Evolutionary conservation across 2,113 vertebrate species (phyloP), one percentile per base, ranked within the genome.

Genomic region (Anthoscopus minutus): DNA sequence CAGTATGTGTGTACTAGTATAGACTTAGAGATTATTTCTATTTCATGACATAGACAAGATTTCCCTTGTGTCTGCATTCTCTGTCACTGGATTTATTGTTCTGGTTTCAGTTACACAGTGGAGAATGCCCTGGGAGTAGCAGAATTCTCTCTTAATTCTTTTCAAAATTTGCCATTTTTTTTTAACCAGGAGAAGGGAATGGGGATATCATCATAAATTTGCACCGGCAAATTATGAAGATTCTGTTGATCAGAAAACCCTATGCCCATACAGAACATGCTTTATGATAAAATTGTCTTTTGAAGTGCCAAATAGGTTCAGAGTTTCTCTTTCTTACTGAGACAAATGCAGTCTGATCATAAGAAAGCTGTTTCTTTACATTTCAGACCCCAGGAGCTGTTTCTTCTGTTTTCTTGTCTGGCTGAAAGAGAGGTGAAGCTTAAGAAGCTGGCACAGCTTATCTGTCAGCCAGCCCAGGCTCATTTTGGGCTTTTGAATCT

Each of bases 341-440:
- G 35, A 15, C 27, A 37, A 16, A 61, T 0, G 1, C 65, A 71
- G 0, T 86, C 4, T 0, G 62, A 47, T 37, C 33, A 16, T 30
- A 12, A 42, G 60, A 35, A 84, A 47, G 50, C 40, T 53, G 4
- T 38, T 92, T 58, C 28, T 66, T 87, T 72, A 31, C 8, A 28
- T 45, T 86, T 82, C 38, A 62, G 2, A 33, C 21, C 12, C 53
- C 22, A 31, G 48, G 40, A 60, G 1, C 22, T 69, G 83, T 54
- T 72, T 19, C 10, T 81, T 57, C 44, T 73, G 18, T 84, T 69
- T 56, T 50, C 40, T 65, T 48, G 5, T 70, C 51, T 89, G 73
- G 4, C 31, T 62, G 66, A 31, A 58, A 60, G 51, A 53, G 47
- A 85, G 23, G 21, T 54, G 53, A 67, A 62, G 50, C 53, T 47